These are phyloP conservation scores for Neoseiulus cucumeris DNA, from an alignment of 1,140 invertebrate genomes.

Conservation along the genomic window DNA sequence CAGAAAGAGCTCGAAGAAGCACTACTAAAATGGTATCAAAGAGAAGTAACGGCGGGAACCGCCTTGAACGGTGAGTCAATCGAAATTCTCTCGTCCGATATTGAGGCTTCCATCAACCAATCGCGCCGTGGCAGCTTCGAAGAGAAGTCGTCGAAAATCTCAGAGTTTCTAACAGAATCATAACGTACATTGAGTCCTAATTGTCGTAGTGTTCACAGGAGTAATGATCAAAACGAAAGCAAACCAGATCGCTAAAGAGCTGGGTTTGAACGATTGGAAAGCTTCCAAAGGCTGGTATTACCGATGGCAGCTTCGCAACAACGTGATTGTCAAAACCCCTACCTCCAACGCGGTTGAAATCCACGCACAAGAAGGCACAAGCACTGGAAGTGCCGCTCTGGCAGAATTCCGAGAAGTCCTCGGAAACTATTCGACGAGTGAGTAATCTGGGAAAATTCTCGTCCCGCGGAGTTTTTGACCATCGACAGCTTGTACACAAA, in stretches of 20 bases:
- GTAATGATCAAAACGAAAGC: neutral
- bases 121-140: no score
- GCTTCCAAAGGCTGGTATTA: slow-evolving; percentile 5
- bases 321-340: neutral
- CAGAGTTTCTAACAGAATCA: no score
- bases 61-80: neutral
- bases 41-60: neutral
- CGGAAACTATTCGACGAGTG: neutral
- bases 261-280: neutral
- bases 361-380: neutral
- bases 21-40: neutral
- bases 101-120: neutral
- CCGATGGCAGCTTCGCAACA: neutral
- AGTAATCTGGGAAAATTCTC: neutral
- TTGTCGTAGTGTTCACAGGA: neutral
- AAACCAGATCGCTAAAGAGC: neutral
- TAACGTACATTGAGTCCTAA: no score
- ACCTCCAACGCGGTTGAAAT: neutral
- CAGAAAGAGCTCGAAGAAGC: slow-evolving; percentile 4
- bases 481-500: no score
- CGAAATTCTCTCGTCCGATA: neutral
- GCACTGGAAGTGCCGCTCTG: neutral
- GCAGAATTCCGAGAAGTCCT: neutral
- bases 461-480: neutral
- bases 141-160: no score